These are phyloP conservation scores for Chloroceryle aenea DNA, from an alignment of 2,113 vertebrate species.

Conservation along the genomic window DNA sequence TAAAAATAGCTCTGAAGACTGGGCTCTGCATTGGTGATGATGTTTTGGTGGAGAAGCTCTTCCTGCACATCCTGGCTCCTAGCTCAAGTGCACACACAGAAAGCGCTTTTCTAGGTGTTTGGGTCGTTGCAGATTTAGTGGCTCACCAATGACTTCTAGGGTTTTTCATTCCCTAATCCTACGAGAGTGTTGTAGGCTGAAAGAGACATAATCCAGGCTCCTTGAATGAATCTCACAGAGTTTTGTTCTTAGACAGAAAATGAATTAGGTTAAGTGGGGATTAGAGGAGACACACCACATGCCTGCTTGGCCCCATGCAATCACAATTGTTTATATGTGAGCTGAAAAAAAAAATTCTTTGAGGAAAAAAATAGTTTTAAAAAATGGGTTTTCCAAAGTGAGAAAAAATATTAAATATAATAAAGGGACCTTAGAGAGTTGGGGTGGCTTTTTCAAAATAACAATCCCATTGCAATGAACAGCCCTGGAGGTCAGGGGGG, in stretches of 20 bases:
- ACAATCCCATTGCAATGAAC: background rate
- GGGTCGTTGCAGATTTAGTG: background rate
- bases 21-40: background rate
- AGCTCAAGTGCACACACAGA: background rate
- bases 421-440: background rate
- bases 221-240: slow-evolving; percentile 16
- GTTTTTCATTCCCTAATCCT: slow-evolving; percentile 35
- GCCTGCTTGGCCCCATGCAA: background rate
- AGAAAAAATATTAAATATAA: background rate
- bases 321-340: background rate
- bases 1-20: background rate
- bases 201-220: slow-evolving; percentile 30
- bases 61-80: background rate
- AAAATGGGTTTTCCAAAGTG: background rate
- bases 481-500: background rate
- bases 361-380: background rate
- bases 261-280: slow-evolving; percentile 45
- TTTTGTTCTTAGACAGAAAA: slow-evolving; percentile 61
- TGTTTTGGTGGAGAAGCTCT: background rate
- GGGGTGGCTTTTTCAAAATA: background rate
- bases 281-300: slow-evolving; percentile 34
- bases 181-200: background rate
- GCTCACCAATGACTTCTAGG: background rate
- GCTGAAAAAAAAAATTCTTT: background rate
- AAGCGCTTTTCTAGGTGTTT: background rate